Evolutionary conservation across 2,888 invertebrate species (phyloP).

Genomic region (Eudemis profundana): DNA sequence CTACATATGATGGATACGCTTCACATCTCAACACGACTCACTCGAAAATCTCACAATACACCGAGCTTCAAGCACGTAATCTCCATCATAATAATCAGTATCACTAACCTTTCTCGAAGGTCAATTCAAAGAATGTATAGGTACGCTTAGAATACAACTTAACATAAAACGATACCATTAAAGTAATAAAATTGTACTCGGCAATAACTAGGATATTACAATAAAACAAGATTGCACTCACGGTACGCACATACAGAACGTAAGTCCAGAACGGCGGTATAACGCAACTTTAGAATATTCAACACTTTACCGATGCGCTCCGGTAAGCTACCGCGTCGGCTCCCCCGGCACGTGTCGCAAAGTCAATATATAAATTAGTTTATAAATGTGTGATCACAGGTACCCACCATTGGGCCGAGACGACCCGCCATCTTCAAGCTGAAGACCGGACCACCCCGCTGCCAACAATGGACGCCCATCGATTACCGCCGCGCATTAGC

Average conservation of each 20-base stretch:
- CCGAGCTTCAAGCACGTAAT: slow-evolving; percentile 71
- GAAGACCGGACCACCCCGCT: too few relatives aligned
- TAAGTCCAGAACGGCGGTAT: slow-evolving; percentile 65
- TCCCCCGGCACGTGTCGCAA: slow-evolving; percentile 66
- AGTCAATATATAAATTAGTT: slow-evolving; percentile 64
- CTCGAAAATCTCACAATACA: slow-evolving; percentile 67
- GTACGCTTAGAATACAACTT: slow-evolving; percentile 82
- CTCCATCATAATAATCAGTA: slow-evolving; percentile 78
- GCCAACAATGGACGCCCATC: too few relatives aligned
- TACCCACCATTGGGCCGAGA: too few relatives aligned
- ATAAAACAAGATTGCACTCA: slow-evolving; percentile 73
- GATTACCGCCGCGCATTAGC: too few relatives aligned
- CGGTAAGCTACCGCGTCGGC: slow-evolving; percentile 68
- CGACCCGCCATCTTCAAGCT: too few relatives aligned
- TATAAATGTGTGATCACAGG: slow-evolving; percentile 64
- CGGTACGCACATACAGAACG: slow-evolving; percentile 63
- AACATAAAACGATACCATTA: slow-evolving; percentile 74
- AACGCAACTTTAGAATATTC: slow-evolving; percentile 77
- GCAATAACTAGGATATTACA: slow-evolving; percentile 69
- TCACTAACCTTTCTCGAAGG: slow-evolving; percentile 85
- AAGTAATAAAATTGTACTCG: slow-evolving; percentile 77
- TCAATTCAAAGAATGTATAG: slow-evolving; percentile 85
- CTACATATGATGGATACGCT: slow-evolving; percentile 69
- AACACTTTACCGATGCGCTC: slow-evolving; percentile 76
- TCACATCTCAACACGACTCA: slow-evolving; percentile 70